Evolutionary conservation across 1,140 invertebrate species (phyloP).

Genomic region (Scaptomyza hsui): DNA sequence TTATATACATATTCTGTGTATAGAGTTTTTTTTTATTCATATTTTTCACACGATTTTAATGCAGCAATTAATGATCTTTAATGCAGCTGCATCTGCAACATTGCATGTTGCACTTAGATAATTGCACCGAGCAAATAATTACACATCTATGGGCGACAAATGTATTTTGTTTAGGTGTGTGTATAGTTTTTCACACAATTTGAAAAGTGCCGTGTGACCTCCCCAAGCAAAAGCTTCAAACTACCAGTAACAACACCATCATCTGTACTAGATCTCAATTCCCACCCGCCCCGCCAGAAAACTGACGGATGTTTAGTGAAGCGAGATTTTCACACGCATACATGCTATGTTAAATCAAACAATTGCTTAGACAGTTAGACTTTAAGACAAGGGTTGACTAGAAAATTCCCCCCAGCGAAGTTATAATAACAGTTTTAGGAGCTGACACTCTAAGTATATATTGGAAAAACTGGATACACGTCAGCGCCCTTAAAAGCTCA

Average conservation of each 20-base stretch:
- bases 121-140: constrained; percentile 60
- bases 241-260: not conserved
- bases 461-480: too few relatives aligned
- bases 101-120: constrained; percentile 53
- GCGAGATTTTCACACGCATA: constrained; percentile 69
- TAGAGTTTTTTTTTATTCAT: not conserved
- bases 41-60: constrained; percentile 47
- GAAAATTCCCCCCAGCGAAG: not conserved
- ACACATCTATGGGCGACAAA: constrained; percentile 39
- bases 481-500: too few relatives aligned
- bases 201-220: constrained; percentile 23
- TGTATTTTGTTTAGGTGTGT: constrained; percentile 33
- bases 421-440: not conserved
- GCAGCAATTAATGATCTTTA: constrained; percentile 52
- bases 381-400: not conserved
- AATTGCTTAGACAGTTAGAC: constrained; percentile 19
- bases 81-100: constrained; percentile 46
- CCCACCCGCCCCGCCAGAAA: not conserved
- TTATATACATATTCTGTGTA: too few relatives aligned
- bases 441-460: not conserved
- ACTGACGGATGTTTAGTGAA: constrained; percentile 41
- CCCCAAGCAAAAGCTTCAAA: constrained; percentile 6
- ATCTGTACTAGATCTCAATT: constrained; percentile 18
- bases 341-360: constrained; percentile 39
- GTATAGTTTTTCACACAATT: constrained; percentile 33